phyloP scores from a whole-genome alignment of 2,888 invertebrate species.

The Ephialtes manifestator region DNA sequence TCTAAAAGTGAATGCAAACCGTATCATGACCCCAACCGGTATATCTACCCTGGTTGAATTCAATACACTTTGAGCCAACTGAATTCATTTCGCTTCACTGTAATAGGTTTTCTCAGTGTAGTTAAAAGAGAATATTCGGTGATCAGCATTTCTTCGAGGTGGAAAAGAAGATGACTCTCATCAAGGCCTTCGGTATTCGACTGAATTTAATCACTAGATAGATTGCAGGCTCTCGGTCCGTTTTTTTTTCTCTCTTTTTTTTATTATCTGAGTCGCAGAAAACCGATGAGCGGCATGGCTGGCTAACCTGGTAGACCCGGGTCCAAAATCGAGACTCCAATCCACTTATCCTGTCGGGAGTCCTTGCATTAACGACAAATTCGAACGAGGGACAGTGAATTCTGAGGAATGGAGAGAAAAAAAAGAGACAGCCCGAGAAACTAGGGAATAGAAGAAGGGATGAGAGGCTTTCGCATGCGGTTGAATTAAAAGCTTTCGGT shows the following conservation, averaged over 20 bases:
- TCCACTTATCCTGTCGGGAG: not conserved
- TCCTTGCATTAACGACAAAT: constrained; percentile 40
- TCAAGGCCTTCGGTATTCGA: not conserved
- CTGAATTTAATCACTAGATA: not conserved
- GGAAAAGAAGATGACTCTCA: not conserved
- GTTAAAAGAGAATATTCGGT: not conserved
- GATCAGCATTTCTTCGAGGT: not conserved
- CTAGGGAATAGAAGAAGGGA: not conserved
- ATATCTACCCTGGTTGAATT: not conserved
- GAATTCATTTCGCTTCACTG: not conserved
- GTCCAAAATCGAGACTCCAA: constrained; percentile 2
- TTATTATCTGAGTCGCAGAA: not conserved
- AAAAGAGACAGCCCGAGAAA: not conserved
- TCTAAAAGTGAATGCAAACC: too few species aligned
- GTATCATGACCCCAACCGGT: too few species aligned
- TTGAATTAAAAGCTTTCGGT: constrained; percentile 58
- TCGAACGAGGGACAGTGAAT: constrained; percentile 19
- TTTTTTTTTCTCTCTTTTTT: constrained; percentile 15
- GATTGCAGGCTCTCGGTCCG: not conserved
- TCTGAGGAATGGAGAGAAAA: constrained; percentile 9
- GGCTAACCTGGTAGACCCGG: not conserved
- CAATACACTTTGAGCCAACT: not conserved
- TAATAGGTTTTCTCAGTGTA: not conserved
- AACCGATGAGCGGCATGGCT: not conserved
- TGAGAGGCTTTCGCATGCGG: constrained; percentile 38